Evolutionary conservation across 2,113 vertebrate genomes (phyloP), one percentile per base, ranked within the genome.

Genomic region (Erythrocebus patas): DNA sequence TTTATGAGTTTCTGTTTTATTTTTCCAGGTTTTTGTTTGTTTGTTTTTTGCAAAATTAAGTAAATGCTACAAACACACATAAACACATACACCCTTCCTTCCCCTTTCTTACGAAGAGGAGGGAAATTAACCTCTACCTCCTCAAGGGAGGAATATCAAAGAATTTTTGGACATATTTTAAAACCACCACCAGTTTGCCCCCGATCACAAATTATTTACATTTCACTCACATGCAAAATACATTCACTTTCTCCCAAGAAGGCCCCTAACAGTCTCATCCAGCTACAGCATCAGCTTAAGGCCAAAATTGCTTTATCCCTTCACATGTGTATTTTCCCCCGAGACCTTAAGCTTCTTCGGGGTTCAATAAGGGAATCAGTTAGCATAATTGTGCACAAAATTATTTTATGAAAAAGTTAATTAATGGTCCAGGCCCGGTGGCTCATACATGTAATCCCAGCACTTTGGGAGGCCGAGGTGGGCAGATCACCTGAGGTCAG

Each of bases 331-430:
- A 0, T 85, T 95, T 92, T 55, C 35, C 52, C 59, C 80, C 22
- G 17, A 91, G 82, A 75, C 50, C 43, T 96, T 48, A 48, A 32
- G 13, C 8, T 90, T 25, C 64, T 86, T 91, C 35, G 27, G 22
- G 8, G 17, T 38, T 66, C 38, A n/a, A 0, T 89, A 89, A 87
- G 17, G n/a, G 38, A 81, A 76, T 61, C 22, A 72, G 8, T 13
- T 90, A 50, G 14, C 43, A 66, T 90, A 75, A 82, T 27, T 68
- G 76, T 91, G 14, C 20, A 25, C 30, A 83, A 81, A 91, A 43
- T 70, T n/a, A 57, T 80, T 91, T 85, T n/a, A 79, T 78, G 50
- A 85, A 57, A 70, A 90, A 89, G 30, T 48, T 92, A 64, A 97
- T 66, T 84, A 78, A 64, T 32, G 12, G 61, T 12, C 27, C 27